Conservation (phyloP, 1,140 invertebrate species). For the Ganaspis sp. region DNA sequence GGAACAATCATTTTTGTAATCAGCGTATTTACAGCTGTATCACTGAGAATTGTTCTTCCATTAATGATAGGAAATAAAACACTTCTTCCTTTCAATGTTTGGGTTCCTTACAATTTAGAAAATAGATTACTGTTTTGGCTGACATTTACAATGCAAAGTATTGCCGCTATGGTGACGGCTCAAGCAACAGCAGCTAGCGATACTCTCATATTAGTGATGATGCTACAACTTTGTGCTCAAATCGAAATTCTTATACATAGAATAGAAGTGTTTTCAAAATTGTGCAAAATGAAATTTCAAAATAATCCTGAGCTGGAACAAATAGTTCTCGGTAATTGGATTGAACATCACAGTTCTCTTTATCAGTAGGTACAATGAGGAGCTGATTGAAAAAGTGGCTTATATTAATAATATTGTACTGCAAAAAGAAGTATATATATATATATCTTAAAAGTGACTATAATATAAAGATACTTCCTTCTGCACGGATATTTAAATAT, state of each 20-base stretch:
- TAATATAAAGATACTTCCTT: no score
- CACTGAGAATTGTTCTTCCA: background rate
- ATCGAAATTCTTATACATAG: background rate
- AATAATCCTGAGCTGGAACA: no score
- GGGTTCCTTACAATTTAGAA: background rate
- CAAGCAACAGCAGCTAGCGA: background rate
- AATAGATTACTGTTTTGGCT: conserved; percentile 5
- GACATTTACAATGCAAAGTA: background rate
- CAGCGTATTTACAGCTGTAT: background rate
- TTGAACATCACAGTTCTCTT: background rate
- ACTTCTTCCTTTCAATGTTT: background rate
- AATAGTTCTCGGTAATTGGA: background rate
- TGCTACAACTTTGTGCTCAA: background rate
- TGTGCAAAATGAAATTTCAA: no score
- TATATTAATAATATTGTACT: no score
- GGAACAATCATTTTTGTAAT: background rate
- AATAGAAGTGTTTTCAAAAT: background rate
- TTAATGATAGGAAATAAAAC: background rate
- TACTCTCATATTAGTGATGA: background rate
- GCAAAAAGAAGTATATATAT: no score
- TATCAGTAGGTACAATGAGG: background rate
- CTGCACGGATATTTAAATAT: no score
- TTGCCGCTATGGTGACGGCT: background rate
- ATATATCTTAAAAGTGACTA: no score
- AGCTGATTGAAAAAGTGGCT: no score